A percentile compares a stretch with the other conserved stretches of the same genome.
phyloP scores from a whole-genome alignment of 2,888 invertebrate species.

The Drosophila nr. perissopoda region DNA sequence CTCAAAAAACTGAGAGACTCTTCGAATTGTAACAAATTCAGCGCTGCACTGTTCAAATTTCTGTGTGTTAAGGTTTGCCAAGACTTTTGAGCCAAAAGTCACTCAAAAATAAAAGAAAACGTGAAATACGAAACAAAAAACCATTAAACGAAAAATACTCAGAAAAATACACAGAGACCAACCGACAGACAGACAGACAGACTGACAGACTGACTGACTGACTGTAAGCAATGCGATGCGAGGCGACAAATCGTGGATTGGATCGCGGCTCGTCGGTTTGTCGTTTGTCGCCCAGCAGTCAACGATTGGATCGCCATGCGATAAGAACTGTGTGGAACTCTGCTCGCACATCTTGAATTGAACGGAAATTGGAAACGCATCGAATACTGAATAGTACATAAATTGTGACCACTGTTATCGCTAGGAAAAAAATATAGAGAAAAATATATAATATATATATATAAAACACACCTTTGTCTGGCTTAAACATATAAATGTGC shows the following conservation, averaged over 20 bases:
- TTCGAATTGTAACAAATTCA: conserved; percentile 19
- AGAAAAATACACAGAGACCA: conserved; percentile 35
- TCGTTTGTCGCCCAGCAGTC: conserved; percentile 59
- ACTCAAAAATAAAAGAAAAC: conserved; percentile 30
- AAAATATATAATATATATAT: not conserved
- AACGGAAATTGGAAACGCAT: conserved; percentile 39
- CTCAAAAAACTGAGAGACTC: not conserved
- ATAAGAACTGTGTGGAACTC: conserved; percentile 59
- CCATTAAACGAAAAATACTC: conserved; percentile 22
- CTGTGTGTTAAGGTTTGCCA: conserved; percentile 43
- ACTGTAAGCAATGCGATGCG: conserved; percentile 19
- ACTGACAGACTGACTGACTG: conserved; percentile 2
- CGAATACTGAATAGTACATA: conserved; percentile 27
- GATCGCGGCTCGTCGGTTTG: conserved; percentile 26
- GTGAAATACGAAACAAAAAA: conserved; percentile 7
- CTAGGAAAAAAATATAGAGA: conserved; percentile 9
- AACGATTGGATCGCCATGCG: conserved; percentile 66
- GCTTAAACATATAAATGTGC: conserved; percentile 45
- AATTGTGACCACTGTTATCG: conserved; percentile 60
- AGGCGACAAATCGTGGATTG: conserved; percentile 38
- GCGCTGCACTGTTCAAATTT: conserved; percentile 37
- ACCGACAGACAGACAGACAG: not conserved
- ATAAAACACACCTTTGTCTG: conserved; percentile 1
- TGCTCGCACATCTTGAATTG: conserved; percentile 33
- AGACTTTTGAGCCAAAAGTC: conserved; percentile 41